Percentiles rank a stretch among this genome's conserved stretches.
Evolutionary conservation across 2,888 invertebrate genomes (phyloP).

Genomic region (Aphidius colemani): DNA sequence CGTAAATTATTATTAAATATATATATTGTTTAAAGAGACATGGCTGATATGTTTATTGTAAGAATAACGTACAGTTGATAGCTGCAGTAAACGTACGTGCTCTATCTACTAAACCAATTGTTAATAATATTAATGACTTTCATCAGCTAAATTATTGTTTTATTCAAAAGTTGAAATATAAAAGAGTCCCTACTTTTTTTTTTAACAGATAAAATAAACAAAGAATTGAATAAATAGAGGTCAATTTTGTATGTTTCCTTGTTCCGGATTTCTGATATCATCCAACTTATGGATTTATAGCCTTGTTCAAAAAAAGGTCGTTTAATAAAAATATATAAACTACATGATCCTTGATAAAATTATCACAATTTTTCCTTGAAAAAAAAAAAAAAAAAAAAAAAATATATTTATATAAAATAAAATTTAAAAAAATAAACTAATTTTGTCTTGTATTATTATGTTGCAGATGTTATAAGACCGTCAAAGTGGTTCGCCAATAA

Average conservation of each 20-base stretch:
- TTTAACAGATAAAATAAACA: too few species aligned
- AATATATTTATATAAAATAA: conserved; percentile 4
- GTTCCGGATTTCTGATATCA: conserved; percentile 40
- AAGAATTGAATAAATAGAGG: not conserved
- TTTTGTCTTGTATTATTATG: conserved; percentile 9
- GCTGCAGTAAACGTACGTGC: conserved; percentile 29
- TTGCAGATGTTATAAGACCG: conserved; percentile 63
- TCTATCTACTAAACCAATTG: conserved; percentile 28
- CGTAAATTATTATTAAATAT: too few species aligned
- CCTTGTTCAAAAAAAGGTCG: not conserved
- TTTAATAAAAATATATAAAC: conserved; percentile 5
- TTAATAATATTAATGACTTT: not conserved
- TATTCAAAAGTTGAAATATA: too few species aligned
- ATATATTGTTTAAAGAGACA: too few species aligned
- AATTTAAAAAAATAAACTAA: not conserved
- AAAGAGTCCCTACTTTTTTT: not conserved
- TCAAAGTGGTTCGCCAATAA: conserved; percentile 71
- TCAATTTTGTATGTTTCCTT: conserved; percentile 35
- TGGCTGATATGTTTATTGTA: too few species aligned
- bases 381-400: conserved; percentile 15
- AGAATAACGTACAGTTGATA: too few species aligned
- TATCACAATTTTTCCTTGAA: conserved; percentile 1
- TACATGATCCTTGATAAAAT: conserved; percentile 6
- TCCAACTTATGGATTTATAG: conserved; percentile 2
- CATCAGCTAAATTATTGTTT: not conserved